Percentiles rank a stretch among this genome's conserved stretches.
Conservation (phyloP, 2,888 invertebrate species). For the Cryptus viduatorius region DNA sequence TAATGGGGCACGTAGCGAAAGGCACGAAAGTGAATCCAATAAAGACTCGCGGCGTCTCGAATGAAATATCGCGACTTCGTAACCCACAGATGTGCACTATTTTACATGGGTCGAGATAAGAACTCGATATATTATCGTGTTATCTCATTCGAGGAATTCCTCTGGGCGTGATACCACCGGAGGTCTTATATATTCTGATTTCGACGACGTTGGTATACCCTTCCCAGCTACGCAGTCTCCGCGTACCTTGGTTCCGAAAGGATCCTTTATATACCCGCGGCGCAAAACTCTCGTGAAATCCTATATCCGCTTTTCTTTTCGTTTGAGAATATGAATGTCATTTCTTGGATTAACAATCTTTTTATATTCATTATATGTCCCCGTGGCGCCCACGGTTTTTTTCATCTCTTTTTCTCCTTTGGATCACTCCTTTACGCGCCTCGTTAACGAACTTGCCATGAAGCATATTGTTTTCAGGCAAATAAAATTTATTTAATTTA, state of each 20-base stretch:
- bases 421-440: not conserved
- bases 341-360: conserved; percentile 53
- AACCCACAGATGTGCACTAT: conserved; percentile 73
- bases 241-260: not conserved
- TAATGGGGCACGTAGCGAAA: conserved; percentile 65
- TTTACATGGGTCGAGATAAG: conserved; percentile 73
- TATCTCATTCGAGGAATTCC: conserved; percentile 75
- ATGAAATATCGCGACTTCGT: conserved; percentile 70
- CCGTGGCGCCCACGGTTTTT: not conserved
- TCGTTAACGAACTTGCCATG: conserved; percentile 1
- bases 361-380: conserved; percentile 19
- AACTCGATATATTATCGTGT: conserved; percentile 76
- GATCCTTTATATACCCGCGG: not conserved
- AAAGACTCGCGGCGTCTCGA: conserved; percentile 65
- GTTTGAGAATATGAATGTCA: conserved; percentile 44
- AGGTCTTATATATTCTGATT: conserved; percentile 69
- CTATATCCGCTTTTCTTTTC: not conserved
- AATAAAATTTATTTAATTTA: not conserved
- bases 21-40: conserved; percentile 69
- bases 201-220: conserved; percentile 59
- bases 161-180: conserved; percentile 70
- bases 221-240: not conserved
- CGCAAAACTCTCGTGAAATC: conserved; percentile 12
- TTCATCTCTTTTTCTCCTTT: not conserved
- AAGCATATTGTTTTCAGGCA: not conserved